Conservation (phyloP, 2,113 vertebrate genomes). For the Corythaeola cristata region DNA sequence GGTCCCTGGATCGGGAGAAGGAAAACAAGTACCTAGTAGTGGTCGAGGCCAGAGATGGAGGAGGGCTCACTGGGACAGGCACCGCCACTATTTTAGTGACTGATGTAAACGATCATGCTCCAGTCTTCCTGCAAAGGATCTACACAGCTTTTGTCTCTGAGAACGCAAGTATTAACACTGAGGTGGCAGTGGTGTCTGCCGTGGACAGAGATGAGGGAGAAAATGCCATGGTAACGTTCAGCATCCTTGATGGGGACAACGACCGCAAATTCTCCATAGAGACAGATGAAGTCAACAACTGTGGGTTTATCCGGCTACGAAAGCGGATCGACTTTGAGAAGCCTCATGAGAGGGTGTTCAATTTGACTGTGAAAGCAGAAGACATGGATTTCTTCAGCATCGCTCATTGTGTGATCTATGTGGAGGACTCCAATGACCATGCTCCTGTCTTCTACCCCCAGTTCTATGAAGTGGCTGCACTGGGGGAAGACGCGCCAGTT, state of each 20-base stretch:
- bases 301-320: constrained; percentile 79
- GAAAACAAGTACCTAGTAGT: constrained; percentile 83
- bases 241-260: constrained; percentile 84
- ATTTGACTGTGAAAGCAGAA: constrained; percentile 87
- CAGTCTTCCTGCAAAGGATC: constrained; percentile 82
- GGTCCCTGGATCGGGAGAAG: constrained; percentile 85
- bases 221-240: constrained; percentile 85
- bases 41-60: constrained; percentile 87
- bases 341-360: constrained; percentile 85
- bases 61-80: constrained; percentile 84
- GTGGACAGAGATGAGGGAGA: constrained; percentile 85
- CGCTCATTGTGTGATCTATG: constrained; percentile 82
- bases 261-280: constrained; percentile 88
- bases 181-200: constrained; percentile 81
- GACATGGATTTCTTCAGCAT: constrained; percentile 84
- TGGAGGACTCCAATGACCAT: constrained; percentile 88
- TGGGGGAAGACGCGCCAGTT: constrained; percentile 80
- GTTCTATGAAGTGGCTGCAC: constrained; percentile 79
- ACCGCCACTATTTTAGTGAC: constrained; percentile 86
- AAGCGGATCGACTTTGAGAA: constrained; percentile 89
- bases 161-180: constrained; percentile 79
- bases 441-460: constrained; percentile 85
- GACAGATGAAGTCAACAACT: constrained; percentile 80
- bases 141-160: constrained; percentile 81
- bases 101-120: constrained; percentile 88